Conservation (phyloP, 2,888 invertebrate genomes). For the Caenorhabditis japonica region DNA sequence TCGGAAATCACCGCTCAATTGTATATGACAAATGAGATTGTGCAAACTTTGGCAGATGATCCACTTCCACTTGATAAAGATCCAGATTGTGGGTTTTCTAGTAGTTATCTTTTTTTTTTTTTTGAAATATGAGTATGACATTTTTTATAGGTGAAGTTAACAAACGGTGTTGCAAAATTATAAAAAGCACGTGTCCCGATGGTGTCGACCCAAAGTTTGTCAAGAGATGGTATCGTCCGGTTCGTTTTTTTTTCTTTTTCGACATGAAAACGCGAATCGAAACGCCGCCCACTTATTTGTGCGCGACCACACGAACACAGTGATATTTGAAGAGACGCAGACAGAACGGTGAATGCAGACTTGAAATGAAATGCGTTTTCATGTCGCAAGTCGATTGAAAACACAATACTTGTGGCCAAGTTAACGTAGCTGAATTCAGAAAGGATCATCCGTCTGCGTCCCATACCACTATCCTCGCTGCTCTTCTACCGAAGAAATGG, state of each 20-base stretch:
- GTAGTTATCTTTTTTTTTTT: no score
- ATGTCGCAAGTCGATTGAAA: no score
- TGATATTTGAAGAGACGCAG: no score
- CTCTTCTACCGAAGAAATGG: slow-evolving; percentile 61
- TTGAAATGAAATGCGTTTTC: no score
- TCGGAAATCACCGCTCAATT: slow-evolving; percentile 64
- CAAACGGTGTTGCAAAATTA: slow-evolving; percentile 60
- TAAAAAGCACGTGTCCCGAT: slow-evolving; percentile 54
- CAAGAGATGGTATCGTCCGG: slow-evolving; percentile 66
- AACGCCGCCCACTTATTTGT: no score
- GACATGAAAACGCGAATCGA: neutral
- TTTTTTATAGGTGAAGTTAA: slow-evolving; percentile 53
- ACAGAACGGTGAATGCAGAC: no score
- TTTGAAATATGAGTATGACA: neutral
- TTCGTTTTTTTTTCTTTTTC: slow-evolving; percentile 12
- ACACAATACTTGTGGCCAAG: no score
- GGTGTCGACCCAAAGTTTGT: slow-evolving; percentile 58
- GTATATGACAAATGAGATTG: slow-evolving; percentile 63
- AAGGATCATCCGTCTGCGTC: slow-evolving; percentile 55
- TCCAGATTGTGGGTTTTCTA: slow-evolving; percentile 35
- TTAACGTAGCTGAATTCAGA: slow-evolving; percentile 46
- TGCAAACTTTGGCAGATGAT: slow-evolving; percentile 51
- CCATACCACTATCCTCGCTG: slow-evolving; percentile 65
- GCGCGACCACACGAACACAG: no score
- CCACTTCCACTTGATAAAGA: slow-evolving; percentile 24